phyloP scores from a whole-genome alignment of 2,797 vertebrate species.

The Diplodus puntazzo region DNA sequence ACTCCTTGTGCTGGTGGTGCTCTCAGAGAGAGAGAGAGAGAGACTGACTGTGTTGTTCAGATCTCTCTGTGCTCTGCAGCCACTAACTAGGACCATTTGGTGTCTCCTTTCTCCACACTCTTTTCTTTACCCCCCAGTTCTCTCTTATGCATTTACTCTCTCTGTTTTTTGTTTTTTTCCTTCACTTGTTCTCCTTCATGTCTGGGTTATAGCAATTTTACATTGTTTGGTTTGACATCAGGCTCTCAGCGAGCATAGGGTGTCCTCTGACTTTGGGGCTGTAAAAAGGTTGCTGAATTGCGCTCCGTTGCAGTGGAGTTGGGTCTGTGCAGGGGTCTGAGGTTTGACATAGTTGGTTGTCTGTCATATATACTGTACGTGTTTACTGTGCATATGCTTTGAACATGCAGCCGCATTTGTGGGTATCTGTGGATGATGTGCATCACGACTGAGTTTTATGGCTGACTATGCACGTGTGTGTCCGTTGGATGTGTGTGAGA shows the following conservation, averaged over 20 bases:
- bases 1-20: conserved; percentile 78
- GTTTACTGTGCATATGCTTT: conserved; percentile 9
- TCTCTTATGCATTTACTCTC: conserved; percentile 46
- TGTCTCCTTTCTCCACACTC: conserved; percentile 74
- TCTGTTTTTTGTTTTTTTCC: conserved; percentile 28
- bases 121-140: conserved; percentile 55
- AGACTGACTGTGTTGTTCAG: conserved; percentile 70
- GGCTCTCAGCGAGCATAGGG: conserved; percentile 32
- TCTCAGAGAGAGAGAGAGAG: conserved; percentile 65
- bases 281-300: conserved; percentile 13
- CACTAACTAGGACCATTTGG: conserved; percentile 85
- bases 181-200: conserved; percentile 61
- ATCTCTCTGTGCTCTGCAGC: conserved; percentile 72
- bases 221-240: conserved; percentile 68
- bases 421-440: conserved; percentile 15
- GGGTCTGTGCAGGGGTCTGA: conserved; percentile 16
- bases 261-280: conserved; percentile 27
- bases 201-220: conserved; percentile 69
- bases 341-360: conserved; percentile 17
- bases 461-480: conserved; percentile 42
- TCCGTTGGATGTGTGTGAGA: conserved; percentile 58
- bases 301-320: not conserved
- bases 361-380: conserved; percentile 22
- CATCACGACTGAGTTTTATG: conserved; percentile 23
- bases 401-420: conserved; percentile 17